Conservation (phyloP, 2,888 invertebrate genomes). For the Lottia gigantea region DNA sequence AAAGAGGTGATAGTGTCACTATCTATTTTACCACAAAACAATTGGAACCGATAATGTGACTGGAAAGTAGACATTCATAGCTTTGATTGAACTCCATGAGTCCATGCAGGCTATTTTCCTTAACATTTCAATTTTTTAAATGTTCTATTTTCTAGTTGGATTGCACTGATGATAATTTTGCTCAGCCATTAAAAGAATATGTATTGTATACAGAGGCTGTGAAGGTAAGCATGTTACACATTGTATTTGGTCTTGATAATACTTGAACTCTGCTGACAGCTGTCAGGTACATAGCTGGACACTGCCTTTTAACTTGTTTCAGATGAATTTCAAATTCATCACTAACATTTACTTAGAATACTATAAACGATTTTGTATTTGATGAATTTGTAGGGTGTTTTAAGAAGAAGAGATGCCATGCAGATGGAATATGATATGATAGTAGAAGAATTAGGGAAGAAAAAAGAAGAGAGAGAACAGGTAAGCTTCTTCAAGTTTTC, state of each 20-base stretch:
- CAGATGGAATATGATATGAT: slow-evolving; percentile 77
- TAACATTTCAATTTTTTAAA: no score
- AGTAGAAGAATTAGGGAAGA: slow-evolving; percentile 75
- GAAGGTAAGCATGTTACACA: slow-evolving; percentile 69
- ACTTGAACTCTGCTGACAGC: no score
- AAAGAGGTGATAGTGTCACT: no score
- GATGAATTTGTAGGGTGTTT: slow-evolving; percentile 66
- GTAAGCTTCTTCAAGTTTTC: slow-evolving; percentile 61
- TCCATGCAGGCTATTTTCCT: no score
- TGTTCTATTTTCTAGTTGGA: slow-evolving; percentile 51
- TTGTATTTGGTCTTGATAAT: no score
- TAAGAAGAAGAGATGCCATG: slow-evolving; percentile 75
- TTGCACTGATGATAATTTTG: slow-evolving; percentile 58
- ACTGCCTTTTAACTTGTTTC: no score
- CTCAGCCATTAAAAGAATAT: slow-evolving; percentile 74
- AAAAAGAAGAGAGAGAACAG: slow-evolving; percentile 75
- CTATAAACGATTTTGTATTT: background rate
- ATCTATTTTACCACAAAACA: no score
- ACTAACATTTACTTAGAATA: no score
- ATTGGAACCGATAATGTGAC: no score
- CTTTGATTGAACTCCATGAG: background rate
- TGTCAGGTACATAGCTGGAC: no score
- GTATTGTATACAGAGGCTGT: slow-evolving; percentile 77
- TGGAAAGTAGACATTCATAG: no score
- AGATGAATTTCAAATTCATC: no score